Percentiles rank a stretch among this genome's conserved stretches.
Evolutionary conservation across 2,113 vertebrate species (phyloP).

Genomic region (Epinephelus cyanopodus): DNA sequence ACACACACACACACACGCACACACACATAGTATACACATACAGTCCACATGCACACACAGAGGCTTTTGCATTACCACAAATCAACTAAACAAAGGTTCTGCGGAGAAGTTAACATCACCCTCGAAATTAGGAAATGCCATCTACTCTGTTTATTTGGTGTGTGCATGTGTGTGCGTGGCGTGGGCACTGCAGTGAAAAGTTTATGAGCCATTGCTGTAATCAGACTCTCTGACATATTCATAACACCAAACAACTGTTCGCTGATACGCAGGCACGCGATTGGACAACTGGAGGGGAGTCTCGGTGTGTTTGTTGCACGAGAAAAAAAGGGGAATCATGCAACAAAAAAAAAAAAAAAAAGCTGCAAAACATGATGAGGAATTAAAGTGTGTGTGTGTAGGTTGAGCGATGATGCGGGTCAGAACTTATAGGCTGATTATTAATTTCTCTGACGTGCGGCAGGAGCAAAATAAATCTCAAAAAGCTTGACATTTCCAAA

Average conservation of each 20-base stretch:
- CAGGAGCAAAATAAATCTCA: constrained; percentile 72
- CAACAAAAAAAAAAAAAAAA: constrained; percentile 5
- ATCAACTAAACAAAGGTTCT: constrained; percentile 61
- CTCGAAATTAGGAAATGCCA: constrained; percentile 74
- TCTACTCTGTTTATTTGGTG: constrained; percentile 51
- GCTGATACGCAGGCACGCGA: constrained; percentile 15
- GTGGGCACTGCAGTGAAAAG: constrained; percentile 40
- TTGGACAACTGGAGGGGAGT: neutral
- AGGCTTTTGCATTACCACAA: constrained; percentile 42
- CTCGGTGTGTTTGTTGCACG: neutral
- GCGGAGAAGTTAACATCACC: constrained; percentile 59
- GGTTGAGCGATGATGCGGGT: constrained; percentile 69
- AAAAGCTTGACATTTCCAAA: constrained; percentile 81
- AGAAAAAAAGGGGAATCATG: neutral
- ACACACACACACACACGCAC: constrained; percentile 9
- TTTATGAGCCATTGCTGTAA: constrained; percentile 71
- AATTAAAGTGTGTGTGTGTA: constrained; percentile 21
- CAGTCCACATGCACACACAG: neutral
- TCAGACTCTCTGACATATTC: constrained; percentile 61
- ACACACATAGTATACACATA: neutral
- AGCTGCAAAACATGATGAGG: constrained; percentile 15
- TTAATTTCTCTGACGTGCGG: constrained; percentile 74
- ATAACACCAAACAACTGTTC: constrained; percentile 43
- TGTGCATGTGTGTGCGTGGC: constrained; percentile 11
- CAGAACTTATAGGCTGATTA: constrained; percentile 68